Conservation (phyloP, 2,888 invertebrate species). For the Platynereis dumerilii region DNA sequence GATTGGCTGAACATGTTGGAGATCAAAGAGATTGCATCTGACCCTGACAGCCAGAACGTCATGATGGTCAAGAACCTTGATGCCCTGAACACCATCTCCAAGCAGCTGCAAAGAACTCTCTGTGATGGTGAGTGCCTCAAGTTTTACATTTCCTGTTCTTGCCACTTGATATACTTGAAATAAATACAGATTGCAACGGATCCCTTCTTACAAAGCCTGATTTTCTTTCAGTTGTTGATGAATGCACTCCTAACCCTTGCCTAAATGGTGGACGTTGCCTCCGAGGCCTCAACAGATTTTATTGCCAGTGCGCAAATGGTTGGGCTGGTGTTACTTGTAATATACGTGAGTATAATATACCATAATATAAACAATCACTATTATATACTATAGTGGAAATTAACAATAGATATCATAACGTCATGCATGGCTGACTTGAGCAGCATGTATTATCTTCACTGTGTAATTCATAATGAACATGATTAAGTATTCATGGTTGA, state of each 20-base stretch:
- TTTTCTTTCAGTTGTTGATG: conserved; percentile 11
- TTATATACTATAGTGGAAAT: too few relatives aligned
- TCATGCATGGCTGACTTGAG: too few relatives aligned
- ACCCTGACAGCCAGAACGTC: conserved; percentile 27
- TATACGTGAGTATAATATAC: background rate
- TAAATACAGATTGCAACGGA: too few relatives aligned
- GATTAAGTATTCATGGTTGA: too few relatives aligned
- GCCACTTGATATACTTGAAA: too few relatives aligned
- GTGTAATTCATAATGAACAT: too few relatives aligned
- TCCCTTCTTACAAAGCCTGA: too few relatives aligned
- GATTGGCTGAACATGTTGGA: conserved; percentile 33
- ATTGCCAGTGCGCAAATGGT: conserved; percentile 4
- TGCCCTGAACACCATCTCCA: conserved; percentile 23
- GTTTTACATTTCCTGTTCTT: too few relatives aligned
- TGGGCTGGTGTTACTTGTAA: conserved; percentile 15
- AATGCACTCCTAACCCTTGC: conserved; percentile 14
- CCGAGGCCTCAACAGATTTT: conserved; percentile 9
- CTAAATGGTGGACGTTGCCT: conserved; percentile 14
- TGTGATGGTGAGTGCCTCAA: conserved; percentile 36
- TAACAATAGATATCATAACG: too few relatives aligned
- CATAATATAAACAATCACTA: background rate
- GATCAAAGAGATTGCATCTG: conserved; percentile 21
- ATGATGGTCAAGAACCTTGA: conserved; percentile 29
- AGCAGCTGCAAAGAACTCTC: conserved; percentile 24
- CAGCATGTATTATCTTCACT: too few relatives aligned